Evolutionary conservation across 2,888 invertebrate genomes (phyloP), one percentile per base, ranked within the genome.

Genomic region (Hirtodrosophila histrioides): DNA sequence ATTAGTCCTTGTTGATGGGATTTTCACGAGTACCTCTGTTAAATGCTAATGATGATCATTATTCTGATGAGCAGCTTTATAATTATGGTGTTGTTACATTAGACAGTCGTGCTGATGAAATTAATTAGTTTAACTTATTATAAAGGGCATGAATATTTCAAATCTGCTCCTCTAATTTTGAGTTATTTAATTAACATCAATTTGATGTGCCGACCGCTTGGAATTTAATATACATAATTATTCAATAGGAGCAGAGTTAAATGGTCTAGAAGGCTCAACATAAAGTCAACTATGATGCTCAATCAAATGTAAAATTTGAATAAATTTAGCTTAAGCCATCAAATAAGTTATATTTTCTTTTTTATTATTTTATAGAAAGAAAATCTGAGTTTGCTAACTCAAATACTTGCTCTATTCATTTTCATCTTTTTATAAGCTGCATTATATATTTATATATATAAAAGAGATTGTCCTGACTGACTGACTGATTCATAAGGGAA

Each of bases 121-220:
- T 77, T 65, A 76, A 80, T 77, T 69, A 65, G 44, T 53, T 29
- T 12, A 72, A 54, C 53, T 69, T 68, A 36, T 54, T 43, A 33
- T 36, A 46, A 17, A 3, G 17, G 17, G 17, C 35, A 3, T 17
- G 9, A 43, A 43, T 39, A 45, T 50, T 56, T 49, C 4, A 66
- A 66, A 41, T 41, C 46, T 46, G 31, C 27, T 41, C n/a, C 36
- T 27, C 27, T 27, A 46, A 35, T 40, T 40, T 43, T n/a, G 9
- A 29, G 10, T 58, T 40, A 61, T 43, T 44, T 37, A 61, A 53
- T 60, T 43, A 40, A 44, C 41, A 46, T 11, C 11, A 11, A 41
- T 44, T 17, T 33, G 4, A 23, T n/a, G 7, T 35, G 31, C 3
- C 10, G 10, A 49, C 9, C 17, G 24, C 8, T 31, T 27, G 27